Base-by-base conservation (phyloP, 2,888 invertebrate genomes). In the Dryococelus australis region DNA sequence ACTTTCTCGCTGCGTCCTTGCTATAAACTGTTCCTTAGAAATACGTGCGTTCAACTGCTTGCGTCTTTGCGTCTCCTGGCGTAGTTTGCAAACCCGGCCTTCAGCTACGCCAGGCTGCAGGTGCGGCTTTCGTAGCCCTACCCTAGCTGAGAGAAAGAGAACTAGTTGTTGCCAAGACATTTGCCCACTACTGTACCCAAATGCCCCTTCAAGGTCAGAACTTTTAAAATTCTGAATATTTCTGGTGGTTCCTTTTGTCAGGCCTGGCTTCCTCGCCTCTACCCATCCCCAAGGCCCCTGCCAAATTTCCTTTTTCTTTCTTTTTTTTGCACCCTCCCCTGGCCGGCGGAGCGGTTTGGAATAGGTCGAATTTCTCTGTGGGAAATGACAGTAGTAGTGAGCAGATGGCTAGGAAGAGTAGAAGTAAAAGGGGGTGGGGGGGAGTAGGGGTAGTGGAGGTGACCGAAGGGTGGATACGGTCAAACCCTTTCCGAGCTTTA, bases 201-300 rank as follows among this genome's bases (percentile, higher is more conserved):
- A 65, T 10, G 65, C 65, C 16, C 65, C 20, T 24, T n/a, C 65
- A 65, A 65, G 65, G 65, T 65, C 65, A 65, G 65, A 65, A 65
- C 65, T 65, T 65, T 65, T 65, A 65, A 65, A 65, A 65, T 65
- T 8, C 65, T 24, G 65, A 65, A 65, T 65, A 65, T 65, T 65
- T 65, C 24, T 65, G 65, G 65, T 65, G 65, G 65, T 65, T 65
- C 65, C 65, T 65, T 51, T 65, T 65, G 65, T 65, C 65, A 65
- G 65, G 20, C 65, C 65, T 65, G 20, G 65, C n/a, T 16, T 65
- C 65, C 65, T 8, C 65, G 20, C 65, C 8, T 24, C 24, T 65
- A 24, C n/a, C 65, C 65, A 8, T 20, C 65, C 65, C 65, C 65
- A 9, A 65, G 8, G 10, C 65, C 20, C 16, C n/a, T 20, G 65